phyloP scores from a whole-genome alignment of 2,888 invertebrate genomes.

The Sarcophaga caerulescens region DNA sequence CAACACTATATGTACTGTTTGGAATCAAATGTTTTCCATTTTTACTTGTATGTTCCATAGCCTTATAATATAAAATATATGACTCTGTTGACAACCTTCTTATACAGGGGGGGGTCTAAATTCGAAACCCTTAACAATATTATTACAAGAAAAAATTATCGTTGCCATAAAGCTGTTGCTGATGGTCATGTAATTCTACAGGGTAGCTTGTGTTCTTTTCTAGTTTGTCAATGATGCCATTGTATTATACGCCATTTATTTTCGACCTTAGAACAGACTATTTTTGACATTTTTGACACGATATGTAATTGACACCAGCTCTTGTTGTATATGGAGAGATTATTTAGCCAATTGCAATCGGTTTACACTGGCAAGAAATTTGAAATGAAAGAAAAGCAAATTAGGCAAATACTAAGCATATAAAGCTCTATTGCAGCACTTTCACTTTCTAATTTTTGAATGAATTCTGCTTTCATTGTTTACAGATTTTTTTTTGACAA shows the following conservation, averaged over 20 bases:
- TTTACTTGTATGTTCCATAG: not conserved
- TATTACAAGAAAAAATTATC: not conserved
- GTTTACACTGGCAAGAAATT: constrained; percentile 9
- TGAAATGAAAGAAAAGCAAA: no score
- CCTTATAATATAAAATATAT: not conserved
- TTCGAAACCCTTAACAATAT: constrained; percentile 4
- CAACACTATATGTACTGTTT: not conserved
- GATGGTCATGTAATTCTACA: constrained; percentile 35
- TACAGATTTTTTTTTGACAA: no score
- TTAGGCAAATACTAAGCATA: no score
- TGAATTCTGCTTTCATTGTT: no score
- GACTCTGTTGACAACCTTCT: not conserved
- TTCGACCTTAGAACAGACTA: constrained; percentile 40
- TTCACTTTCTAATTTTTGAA: no score
- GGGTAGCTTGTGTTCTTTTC: not conserved
- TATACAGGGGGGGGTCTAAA: constrained; percentile 5
- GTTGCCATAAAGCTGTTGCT: no score
- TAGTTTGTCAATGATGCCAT: not conserved
- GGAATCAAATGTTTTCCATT: not conserved
- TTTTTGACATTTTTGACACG: constrained; percentile 79
- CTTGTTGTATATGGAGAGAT: constrained; percentile 67
- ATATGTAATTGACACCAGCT: constrained; percentile 79
- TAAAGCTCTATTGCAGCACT: no score
- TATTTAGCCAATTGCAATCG: not conserved
- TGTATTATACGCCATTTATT: constrained; percentile 45